These are phyloP conservation scores for Trichomycterus rosablanca DNA, from an alignment of 2,113 vertebrate species.

Conservation along the genomic window DNA sequence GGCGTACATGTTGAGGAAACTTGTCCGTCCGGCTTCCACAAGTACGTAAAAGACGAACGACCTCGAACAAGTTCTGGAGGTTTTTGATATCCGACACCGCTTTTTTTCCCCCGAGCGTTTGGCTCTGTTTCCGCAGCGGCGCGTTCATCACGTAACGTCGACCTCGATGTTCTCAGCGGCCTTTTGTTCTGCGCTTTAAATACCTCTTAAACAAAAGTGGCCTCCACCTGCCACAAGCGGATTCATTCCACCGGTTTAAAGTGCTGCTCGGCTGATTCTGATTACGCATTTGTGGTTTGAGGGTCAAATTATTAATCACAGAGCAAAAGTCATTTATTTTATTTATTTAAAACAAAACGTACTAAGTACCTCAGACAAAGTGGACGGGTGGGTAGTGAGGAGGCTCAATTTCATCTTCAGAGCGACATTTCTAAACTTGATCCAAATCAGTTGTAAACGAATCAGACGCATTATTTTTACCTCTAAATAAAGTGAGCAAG, in stretches of 20 bases:
- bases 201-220: conserved; percentile 20
- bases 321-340: too few relatives aligned
- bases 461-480: too few relatives aligned
- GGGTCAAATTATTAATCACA: too few relatives aligned
- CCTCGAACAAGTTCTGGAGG: not conserved
- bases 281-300: too few relatives aligned
- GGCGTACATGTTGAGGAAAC: conserved; percentile 1
- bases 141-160: not conserved
- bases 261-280: conserved; percentile 51
- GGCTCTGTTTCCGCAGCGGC: not conserved
- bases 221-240: conserved; percentile 32
- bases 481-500: too few relatives aligned
- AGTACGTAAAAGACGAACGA: conserved; percentile 12
- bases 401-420: too few relatives aligned
- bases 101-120: not conserved
- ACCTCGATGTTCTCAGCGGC: not conserved
- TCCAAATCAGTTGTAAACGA: too few relatives aligned
- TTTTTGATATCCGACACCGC: conserved; percentile 17
- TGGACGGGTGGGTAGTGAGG: too few relatives aligned
- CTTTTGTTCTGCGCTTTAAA: conserved; percentile 34
- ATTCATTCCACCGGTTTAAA: conserved; percentile 46
- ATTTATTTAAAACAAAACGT: too few relatives aligned
- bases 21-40: conserved; percentile 13
- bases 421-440: too few relatives aligned
- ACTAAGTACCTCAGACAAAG: too few relatives aligned